Evolutionary conservation across 2,113 vertebrate genomes (phyloP).

Genomic region (Triplophysa rosa): DNA sequence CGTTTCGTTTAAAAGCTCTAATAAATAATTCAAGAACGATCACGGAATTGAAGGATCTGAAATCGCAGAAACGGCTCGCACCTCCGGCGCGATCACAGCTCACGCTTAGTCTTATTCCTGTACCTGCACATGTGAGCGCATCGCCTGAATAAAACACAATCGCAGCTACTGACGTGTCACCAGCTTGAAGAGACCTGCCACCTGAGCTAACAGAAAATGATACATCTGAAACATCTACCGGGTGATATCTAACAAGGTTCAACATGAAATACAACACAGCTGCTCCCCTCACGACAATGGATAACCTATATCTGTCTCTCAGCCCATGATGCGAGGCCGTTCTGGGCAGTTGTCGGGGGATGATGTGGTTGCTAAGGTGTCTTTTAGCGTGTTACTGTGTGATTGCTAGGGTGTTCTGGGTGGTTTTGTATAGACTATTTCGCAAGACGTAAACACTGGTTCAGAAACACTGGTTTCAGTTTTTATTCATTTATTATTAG

Average conservation of each 20-base stretch:
- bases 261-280: not conserved
- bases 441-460: no score
- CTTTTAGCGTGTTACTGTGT: no score
- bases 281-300: not conserved
- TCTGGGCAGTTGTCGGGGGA: no score
- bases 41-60: not conserved
- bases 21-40: conserved; percentile 52
- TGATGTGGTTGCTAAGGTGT: no score
- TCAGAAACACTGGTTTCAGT: no score
- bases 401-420: no score
- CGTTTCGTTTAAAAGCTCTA: conserved; percentile 24
- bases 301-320: no score
- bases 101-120: not conserved
- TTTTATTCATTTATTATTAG: no score
- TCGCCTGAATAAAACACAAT: not conserved
- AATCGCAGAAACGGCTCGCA: not conserved
- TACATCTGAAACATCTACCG: not conserved
- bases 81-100: not conserved
- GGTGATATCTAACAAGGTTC: not conserved
- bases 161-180: conserved; percentile 19
- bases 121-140: conserved; percentile 6
- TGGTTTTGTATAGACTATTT: no score
- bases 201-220: conserved; percentile 15
- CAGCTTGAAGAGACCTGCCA: conserved; percentile 8
- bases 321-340: no score